Evolutionary conservation across 2,113 vertebrate species (phyloP), one percentile per base, ranked within the genome.

Genomic region (Macquaria ambigua): DNA sequence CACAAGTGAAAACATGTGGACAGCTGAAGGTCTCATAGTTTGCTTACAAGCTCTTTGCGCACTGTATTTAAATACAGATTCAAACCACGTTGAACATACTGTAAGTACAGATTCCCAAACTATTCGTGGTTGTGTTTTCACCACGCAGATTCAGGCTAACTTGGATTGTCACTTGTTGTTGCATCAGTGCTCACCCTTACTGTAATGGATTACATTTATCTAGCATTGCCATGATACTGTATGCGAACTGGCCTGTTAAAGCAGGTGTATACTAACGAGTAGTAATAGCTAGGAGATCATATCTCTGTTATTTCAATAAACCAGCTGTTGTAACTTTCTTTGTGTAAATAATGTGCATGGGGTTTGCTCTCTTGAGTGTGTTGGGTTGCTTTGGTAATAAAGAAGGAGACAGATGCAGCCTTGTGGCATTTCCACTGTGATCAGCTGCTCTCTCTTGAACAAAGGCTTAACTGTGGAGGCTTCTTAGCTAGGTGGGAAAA

Each of bases 381-480:
- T 56, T 80, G 5, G 37, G 63, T 71, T 86, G 41, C 66, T 80
- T 70, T 67, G 16, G 46, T 67, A 37, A 63, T 48, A 23, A 73
- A 67, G 23, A 64, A 53, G 20, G 12, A 43, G 37, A 68, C 70
- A 58, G 74, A 78, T 68, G 25, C 43, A 37, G 72, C 78, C 67
- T 84, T 84, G 85, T 86, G 85, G 86, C 62, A 81, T 86, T 91
- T 87, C 71, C 81, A 68, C 72, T 84, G 61, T 66, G 85, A 90
- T 94, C 93, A 93, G 87, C 92, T 92, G 92, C 89, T 88, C 74
- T 67, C 31, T 74, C 8, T 77, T 74, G 74, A 92, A 93, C 92
- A 93, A 93, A 92, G 90, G 75, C 20, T 25, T 46, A 53, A 83
- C 79, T 94, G 87, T 94, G 77, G 63, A 80, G 23, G 79, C 71